Base-by-base conservation (phyloP, 2,888 invertebrate species). In the Drosophila mimetica region DNA sequence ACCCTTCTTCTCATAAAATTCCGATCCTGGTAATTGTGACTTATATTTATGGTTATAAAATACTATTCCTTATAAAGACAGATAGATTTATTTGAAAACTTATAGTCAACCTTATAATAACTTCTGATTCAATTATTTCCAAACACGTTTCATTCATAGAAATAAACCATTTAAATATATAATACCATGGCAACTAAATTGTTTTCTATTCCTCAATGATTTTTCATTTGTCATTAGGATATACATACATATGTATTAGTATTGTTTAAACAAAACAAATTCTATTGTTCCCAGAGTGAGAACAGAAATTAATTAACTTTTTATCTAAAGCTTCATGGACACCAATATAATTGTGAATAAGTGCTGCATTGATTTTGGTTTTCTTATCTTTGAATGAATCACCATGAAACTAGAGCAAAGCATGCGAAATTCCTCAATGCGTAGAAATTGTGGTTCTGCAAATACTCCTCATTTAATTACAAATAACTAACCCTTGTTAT, bases 371-470 rank as follows among this genome's bases (percentile, higher is more conserved):
- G 9, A n/a, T 32, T 42, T 46, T n/a, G 0, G 14, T 36, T 48
- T 36, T 51, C 7, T 36, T 57, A 57, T 57, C 52, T 39, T 6
- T 39, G 1, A 30, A 52, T 57, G 57, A 57, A 13, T 60, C 60
- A 60, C 13, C 1, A 16, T 5, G 8, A 20, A 18, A 51, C 28
- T 57, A 37, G 18, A 18, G 6, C 28, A 37, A 13, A 18, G n/a
- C 28, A 50, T n/a, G 14, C 9, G 9, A 11, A 16, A 16, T 13
- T 34, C 2, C 8, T 0, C 0, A 4, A 14, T 4, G 4, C 4
- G 13, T 16, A 13, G 11, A 8, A 28, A 28, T 28, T 8, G 5
- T 22, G 42, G 41, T 2, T 41, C 13, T 42, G 22, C 7, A 11
- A 22, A 22, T 42, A 42, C 8, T n/a, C 8, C 2, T 4, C 8